Evolutionary conservation across 1,140 invertebrate species (phyloP).

Genomic region (Lucilia sericata): DNA sequence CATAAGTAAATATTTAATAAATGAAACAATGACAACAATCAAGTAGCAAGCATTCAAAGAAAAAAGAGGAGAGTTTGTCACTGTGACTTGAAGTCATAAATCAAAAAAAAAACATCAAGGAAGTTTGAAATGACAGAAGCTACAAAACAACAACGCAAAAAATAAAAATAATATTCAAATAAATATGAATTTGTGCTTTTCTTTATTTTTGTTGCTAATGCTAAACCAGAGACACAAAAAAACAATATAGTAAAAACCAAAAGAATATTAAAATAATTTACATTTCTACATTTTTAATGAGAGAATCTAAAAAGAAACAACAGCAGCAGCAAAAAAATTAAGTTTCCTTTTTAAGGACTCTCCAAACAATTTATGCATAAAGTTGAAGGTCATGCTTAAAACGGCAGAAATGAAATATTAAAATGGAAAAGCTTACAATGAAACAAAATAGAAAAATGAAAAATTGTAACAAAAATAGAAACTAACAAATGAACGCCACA

Average conservation of each 20-base stretch:
- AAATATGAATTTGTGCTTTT: neutral
- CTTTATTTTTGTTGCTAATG: neutral
- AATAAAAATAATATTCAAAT: neutral
- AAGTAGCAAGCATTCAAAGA: neutral
- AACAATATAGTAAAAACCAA: neutral
- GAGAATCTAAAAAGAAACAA: neutral
- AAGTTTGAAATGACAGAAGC: neutral
- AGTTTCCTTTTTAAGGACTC: neutral
- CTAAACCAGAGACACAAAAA: neutral
- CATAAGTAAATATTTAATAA: neutral
- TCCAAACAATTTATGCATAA: neutral
- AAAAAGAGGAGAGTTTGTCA: slow-evolving; percentile 11
- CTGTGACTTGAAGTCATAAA: slow-evolving; percentile 16
- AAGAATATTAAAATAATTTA: slow-evolving; percentile 24
- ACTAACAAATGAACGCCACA: neutral
- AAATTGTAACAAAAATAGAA: neutral
- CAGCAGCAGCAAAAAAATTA: neutral
- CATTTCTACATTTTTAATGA: slow-evolving; percentile 18
- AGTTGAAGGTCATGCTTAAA: slow-evolving; percentile 18
- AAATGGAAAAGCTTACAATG: neutral
- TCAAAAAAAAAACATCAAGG: slow-evolving; percentile 17
- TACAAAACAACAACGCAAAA: neutral
- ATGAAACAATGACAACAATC: too few species aligned
- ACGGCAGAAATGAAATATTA: slow-evolving; percentile 18
- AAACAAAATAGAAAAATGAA: neutral